Percentiles rank a stretch among this genome's conserved stretches.
These are phyloP conservation scores for Ceratotherium simum DNA, from an alignment of 2,113 vertebrate species.

Conservation along the genomic window DNA sequence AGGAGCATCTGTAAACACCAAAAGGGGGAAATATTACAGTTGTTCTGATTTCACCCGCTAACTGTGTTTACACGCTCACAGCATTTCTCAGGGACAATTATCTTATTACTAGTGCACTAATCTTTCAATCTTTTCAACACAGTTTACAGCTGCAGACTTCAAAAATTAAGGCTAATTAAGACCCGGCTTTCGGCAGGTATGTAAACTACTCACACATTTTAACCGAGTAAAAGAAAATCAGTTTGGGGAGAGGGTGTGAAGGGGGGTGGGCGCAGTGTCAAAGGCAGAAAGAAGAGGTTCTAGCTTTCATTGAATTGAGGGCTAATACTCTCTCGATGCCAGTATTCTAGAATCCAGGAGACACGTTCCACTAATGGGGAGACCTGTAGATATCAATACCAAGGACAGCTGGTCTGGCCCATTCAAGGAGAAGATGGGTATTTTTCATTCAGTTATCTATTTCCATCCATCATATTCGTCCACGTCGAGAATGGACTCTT, in stretches of 20 bases:
- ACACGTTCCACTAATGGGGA: not conserved
- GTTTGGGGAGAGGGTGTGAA: not conserved
- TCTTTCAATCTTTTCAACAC: conserved; percentile 77
- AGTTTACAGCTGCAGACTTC: conserved; percentile 76
- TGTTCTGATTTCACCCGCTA: conserved; percentile 64
- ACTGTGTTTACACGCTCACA: conserved; percentile 75
- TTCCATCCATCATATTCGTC: not conserved
- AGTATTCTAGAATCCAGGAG: not conserved
- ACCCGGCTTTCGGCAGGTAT: conserved; percentile 50
- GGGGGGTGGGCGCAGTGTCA: not conserved
- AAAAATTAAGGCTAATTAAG: conserved; percentile 74
- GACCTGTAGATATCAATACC: not conserved
- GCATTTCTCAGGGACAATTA: conserved; percentile 82
- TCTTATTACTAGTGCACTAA: conserved; percentile 78
- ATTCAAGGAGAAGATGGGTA: not conserved
- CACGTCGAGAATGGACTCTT: fast-evolving
- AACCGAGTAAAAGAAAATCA: not conserved
- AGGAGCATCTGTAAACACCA: conserved; percentile 73
- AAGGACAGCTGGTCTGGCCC: not conserved
- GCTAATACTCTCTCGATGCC: not conserved
- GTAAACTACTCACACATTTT: conserved; percentile 48
- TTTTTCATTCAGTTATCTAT: too few relatives aligned
- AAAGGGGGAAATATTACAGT: conserved; percentile 61
- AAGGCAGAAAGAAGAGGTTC: not conserved
- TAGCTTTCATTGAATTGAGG: not conserved